Base-by-base conservation (phyloP, 1,140 invertebrate genomes). In the Hesperophylax magnus region DNA sequence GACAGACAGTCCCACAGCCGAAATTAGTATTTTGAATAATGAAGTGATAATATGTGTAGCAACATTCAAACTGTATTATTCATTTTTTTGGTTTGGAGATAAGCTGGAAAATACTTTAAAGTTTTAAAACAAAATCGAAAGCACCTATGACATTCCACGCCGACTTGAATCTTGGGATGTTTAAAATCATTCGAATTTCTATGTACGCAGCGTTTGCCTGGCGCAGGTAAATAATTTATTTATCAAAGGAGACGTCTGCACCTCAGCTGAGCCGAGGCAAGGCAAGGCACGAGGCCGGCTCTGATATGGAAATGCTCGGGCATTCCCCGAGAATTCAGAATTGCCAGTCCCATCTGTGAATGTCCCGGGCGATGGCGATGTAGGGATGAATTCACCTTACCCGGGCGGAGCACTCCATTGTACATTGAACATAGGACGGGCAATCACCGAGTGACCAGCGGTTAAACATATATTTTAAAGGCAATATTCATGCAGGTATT, bases 221-320 rank as follows among this genome's bases (percentile, higher is more conserved):
- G 65, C 24, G 22, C 60, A 65, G 76, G 76, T 77, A 77, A 77
- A 77, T 77, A 77, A 77, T 77, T 77, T 63, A 77, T 77, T 67
- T 77, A 77, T 77, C 76, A 77, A 67, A 77, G 54, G 76, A 52
- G 47, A 65, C 56, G 76, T 65, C 72, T 76, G 60, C 58, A 53
- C 39, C 39, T 77, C 39, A 47, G 39, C 39, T 47, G 39, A 47
- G 11, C 39, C 39, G 11, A 14, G 39, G 11, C 39, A 11, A 47
- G 39, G 34, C 4, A 8, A 34, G 39, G 39, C 11, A 14, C 11
- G 39, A 3, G 39, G 11, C 39, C 8, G 11, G 39, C 60, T 65
- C 54, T 34, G 76, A 39, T 24, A 77, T 77, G 76, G 76, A 63
- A 53, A 77, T 67, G 20, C 60, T 34, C 56, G 31, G 17, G 27